These are phyloP conservation scores for Alethe castanea DNA, from an alignment of 2,113 vertebrate genomes.

Conservation along the genomic window DNA sequence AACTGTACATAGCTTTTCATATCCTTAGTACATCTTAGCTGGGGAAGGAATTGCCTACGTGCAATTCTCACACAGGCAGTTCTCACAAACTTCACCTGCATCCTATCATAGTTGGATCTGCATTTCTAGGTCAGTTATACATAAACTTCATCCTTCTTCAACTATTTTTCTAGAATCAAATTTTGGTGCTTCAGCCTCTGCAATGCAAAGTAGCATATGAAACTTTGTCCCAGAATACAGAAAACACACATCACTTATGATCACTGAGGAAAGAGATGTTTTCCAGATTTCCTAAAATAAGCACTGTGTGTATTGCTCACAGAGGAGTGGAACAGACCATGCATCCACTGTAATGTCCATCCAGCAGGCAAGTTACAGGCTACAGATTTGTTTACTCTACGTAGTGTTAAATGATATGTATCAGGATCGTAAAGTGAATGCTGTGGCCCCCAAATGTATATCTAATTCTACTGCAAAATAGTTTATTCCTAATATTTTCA, in stretches of 20 bases:
- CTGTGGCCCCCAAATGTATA: neutral
- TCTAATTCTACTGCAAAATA: neutral
- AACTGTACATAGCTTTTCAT: neutral
- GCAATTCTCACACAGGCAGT: neutral
- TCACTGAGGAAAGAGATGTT: neutral
- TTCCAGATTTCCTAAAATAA: neutral
- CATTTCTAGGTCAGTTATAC: neutral
- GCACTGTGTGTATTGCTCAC: neutral
- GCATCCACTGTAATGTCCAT: neutral
- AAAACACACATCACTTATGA: neutral
- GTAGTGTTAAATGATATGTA: neutral
- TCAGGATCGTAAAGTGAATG: neutral
- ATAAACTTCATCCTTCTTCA: neutral
- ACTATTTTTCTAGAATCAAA: neutral
- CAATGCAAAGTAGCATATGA: neutral
- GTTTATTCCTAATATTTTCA: neutral
- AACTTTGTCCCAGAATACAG: neutral
- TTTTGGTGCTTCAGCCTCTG: neutral
- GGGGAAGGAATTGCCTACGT: neutral
- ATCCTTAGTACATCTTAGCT: neutral
- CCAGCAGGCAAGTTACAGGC: neutral
- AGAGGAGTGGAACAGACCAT: neutral
- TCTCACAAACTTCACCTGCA: neutral
- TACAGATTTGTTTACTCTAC: neutral
- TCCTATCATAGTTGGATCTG: neutral